Evolutionary conservation across 2,888 invertebrate species (phyloP), one percentile per base, ranked within the genome.

Genomic region (Chrysotoxum bicinctum): DNA sequence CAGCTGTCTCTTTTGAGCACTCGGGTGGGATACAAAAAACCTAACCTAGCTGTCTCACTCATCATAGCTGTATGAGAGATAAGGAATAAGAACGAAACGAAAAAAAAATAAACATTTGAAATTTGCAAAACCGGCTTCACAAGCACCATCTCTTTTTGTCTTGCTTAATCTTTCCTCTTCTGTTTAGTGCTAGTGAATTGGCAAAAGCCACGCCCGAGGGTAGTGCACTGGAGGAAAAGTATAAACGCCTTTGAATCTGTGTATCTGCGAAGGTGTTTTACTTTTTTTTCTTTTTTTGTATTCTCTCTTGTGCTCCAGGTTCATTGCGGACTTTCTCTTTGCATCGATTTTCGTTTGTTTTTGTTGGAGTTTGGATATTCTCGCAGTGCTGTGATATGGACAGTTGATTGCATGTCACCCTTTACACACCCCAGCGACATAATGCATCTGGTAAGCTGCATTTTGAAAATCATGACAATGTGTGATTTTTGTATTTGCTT

Each of bases 381-480:
- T 56, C 9, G 58, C 50, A 30, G 56, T 40, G 43, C 26, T 43
- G 23, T 75, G 70, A 19, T 58, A 30, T 54, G 56, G 56, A 54
- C 58, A 43, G 76, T 70, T 70, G 56, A 74, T 79, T 73, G 43
- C 37, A 54, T 48, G 69, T 74, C 75, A 84, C 75, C 84, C 79
- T 58, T 80, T 80, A 30, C 54, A 66, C 40, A 69, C 69, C 74
- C 45, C 48, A 66, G 54, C 43, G 45, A 37, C 6, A 43, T 43
- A 48, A 43, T 85, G 85, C 85, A 85, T 76, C 85, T 85, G 85
- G 80, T 73, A 62, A 45, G 73, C 62, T 85, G 64, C 75, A 75
- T 54, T 85, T 85, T 69, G 35, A 76, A 80, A 69, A 85, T 80
- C 75, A 76, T 85, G 80, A 72, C 60, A 80, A 69, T 76, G 76